These are phyloP conservation scores for Meteorus cinctellus DNA, from an alignment of 2,888 invertebrate species.

Conservation along the genomic window DNA sequence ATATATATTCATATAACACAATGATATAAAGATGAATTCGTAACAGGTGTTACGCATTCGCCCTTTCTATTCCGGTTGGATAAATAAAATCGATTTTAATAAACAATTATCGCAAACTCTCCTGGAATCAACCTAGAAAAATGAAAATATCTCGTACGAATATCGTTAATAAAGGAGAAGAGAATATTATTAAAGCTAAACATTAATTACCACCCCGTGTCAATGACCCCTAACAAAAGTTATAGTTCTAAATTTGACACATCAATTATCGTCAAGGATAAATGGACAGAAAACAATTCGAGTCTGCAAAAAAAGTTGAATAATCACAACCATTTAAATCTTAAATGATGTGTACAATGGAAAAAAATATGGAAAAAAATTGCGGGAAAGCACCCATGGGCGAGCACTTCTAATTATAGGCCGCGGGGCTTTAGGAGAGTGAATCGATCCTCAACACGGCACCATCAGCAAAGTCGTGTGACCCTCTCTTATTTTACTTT, in stretches of 20 bases:
- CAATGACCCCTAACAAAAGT: too few relatives aligned
- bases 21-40: slow-evolving; percentile 23
- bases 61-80: slow-evolving; percentile 14
- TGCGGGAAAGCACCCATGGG: slow-evolving; percentile 31
- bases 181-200: too few relatives aligned
- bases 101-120: neutral
- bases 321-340: neutral
- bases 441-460: slow-evolving; percentile 48
- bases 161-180: too few relatives aligned
- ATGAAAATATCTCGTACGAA: neutral
- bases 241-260: too few relatives aligned
- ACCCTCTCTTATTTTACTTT: slow-evolving; percentile 24
- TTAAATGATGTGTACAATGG: neutral
- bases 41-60: slow-evolving; percentile 52
- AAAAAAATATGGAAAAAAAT: slow-evolving; percentile 2
- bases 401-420: slow-evolving; percentile 53
- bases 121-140: neutral
- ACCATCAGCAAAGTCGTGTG: slow-evolving; percentile 30
- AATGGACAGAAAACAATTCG: too few relatives aligned
- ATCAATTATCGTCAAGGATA: too few relatives aligned
- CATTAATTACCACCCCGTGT: too few relatives aligned
- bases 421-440: slow-evolving; percentile 48
- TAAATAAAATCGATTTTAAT: neutral
- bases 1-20: neutral
- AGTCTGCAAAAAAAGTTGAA: neutral